These are phyloP conservation scores for Brachionus plicatilis DNA, from an alignment of 1,140 invertebrate species.

Conservation along the genomic window DNA sequence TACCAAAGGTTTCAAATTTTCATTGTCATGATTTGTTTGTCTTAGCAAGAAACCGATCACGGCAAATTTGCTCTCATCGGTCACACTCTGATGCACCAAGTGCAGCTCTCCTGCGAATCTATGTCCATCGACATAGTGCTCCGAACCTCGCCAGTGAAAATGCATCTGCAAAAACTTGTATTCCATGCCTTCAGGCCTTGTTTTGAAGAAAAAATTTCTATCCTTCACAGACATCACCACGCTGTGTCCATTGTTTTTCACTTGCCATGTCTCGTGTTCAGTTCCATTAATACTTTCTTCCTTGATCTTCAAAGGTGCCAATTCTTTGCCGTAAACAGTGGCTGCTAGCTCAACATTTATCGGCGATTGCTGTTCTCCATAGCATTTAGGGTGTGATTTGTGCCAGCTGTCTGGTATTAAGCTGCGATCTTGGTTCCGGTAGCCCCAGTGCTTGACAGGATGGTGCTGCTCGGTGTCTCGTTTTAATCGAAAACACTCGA, in stretches of 20 bases:
- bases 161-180: constrained; percentile 35
- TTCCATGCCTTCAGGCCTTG: not conserved
- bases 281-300: not conserved
- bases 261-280: not conserved
- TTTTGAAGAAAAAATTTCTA: not conserved
- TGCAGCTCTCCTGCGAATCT: constrained; percentile 5
- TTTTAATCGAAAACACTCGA: not conserved
- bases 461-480: not conserved
- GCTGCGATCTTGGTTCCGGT: not conserved
- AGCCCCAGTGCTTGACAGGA: constrained; percentile 23
- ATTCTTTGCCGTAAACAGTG: constrained; percentile 46
- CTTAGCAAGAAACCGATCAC: constrained; percentile 16
- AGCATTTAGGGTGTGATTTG: constrained; percentile 47
- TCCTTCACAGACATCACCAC: not conserved
- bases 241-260: constrained; percentile 35
- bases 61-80: not conserved
- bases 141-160: constrained; percentile 28
- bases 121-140: constrained; percentile 27
- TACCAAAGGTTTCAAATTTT: not conserved
- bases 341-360: constrained; percentile 46
- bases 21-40: not conserved
- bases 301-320: constrained; percentile 37
- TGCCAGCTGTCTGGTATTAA: constrained; percentile 44
- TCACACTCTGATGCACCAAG: constrained; percentile 10
- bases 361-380: constrained; percentile 48